Evolutionary conservation across 2,888 invertebrate genomes (phyloP).

Genomic region (Sesamia inferens): DNA sequence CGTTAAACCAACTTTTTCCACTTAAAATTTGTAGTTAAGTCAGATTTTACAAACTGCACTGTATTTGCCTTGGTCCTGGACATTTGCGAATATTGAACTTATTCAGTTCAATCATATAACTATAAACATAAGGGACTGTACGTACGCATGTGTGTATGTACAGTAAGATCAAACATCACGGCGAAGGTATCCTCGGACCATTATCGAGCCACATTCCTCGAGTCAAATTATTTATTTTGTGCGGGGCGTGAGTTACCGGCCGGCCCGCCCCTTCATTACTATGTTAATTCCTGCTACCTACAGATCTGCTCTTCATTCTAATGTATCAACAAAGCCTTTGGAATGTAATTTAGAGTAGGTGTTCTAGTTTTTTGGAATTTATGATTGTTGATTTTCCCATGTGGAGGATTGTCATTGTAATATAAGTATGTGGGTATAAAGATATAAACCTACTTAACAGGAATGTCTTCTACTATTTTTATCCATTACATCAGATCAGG

Average conservation of each 20-base stretch:
- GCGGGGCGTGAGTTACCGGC: constrained; percentile 87
- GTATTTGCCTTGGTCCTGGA: neutral
- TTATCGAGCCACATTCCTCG: constrained; percentile 80
- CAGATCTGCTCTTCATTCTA: constrained; percentile 67
- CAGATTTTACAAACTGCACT: too few species aligned
- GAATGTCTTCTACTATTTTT: neutral
- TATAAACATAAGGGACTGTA: constrained; percentile 8
- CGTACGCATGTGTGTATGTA: constrained; percentile 10
- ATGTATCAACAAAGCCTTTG: constrained; percentile 61
- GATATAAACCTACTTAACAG: neutral
- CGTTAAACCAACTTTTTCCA: neutral
- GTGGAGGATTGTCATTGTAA: constrained; percentile 11
- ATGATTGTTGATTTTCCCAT: constrained; percentile 42
- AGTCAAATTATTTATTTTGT: constrained; percentile 87
- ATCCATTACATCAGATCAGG: neutral
- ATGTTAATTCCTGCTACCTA: constrained; percentile 85
- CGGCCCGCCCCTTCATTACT: constrained; percentile 88
- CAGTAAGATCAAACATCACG: constrained; percentile 61
- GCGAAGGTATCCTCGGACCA: constrained; percentile 66
- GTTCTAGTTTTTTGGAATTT: constrained; percentile 38
- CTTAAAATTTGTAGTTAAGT: neutral
- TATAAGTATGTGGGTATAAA: neutral
- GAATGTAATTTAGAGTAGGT: constrained; percentile 52
- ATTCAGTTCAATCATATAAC: constrained; percentile 1
- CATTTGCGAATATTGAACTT: neutral